Conservation (phyloP, 2,113 vertebrate genomes). For the Procapra przewalskii region DNA sequence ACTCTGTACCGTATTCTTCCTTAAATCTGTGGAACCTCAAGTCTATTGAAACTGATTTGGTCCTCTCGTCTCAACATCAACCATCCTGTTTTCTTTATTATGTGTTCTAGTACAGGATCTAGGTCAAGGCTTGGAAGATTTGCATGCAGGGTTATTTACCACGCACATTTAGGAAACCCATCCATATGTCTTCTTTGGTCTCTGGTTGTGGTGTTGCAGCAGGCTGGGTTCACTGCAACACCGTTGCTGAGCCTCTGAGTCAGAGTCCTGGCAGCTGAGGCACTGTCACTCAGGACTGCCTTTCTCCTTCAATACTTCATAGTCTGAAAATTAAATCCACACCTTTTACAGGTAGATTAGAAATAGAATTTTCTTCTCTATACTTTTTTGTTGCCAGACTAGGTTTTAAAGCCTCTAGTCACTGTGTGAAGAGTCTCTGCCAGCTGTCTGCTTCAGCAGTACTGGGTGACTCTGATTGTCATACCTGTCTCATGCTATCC, state of each 20-base stretch:
- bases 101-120: neutral
- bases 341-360: neutral
- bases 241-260: neutral
- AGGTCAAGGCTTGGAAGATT: no score
- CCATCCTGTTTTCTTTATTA: neutral
- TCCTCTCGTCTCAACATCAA: neutral
- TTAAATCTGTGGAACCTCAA: neutral
- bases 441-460: neutral
- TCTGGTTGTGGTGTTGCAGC: fast-evolving
- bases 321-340: neutral
- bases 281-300: neutral
- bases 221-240: neutral
- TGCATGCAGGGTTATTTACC: neutral
- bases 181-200: fast-evolving
- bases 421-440: neutral
- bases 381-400: neutral
- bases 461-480: neutral
- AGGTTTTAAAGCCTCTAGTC: neutral
- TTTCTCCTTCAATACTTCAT: neutral
- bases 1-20: neutral
- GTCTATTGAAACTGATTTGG: fast-evolving
- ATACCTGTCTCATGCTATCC: neutral
- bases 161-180: neutral
- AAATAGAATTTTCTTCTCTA: neutral
- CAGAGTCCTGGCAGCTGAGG: neutral